These are phyloP conservation scores for Tachyglossus aculeatus DNA, from an alignment of 2,797 vertebrate genomes.

Conservation along the genomic window DNA sequence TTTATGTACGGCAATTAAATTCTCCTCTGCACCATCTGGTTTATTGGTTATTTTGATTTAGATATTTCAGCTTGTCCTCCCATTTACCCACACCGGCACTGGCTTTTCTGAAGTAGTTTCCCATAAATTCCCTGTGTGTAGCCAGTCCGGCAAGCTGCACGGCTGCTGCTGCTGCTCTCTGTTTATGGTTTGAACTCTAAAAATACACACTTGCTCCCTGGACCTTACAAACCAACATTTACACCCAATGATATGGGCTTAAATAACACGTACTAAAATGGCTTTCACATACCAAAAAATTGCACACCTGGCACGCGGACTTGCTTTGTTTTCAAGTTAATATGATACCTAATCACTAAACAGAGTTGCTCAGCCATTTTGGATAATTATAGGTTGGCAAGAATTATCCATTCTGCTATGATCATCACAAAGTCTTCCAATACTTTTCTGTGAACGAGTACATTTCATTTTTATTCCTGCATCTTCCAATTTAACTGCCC, in stretches of 20 bases:
- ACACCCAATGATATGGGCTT: neutral
- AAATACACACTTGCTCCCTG: neutral
- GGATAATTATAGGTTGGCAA: neutral
- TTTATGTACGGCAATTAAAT: constrained; percentile 71
- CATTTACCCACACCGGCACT: constrained; percentile 56
- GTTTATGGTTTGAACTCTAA: neutral
- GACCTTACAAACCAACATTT: neutral
- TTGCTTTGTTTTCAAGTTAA: neutral
- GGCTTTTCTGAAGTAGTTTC: constrained; percentile 55
- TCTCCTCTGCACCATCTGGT: constrained; percentile 61
- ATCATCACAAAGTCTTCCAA: neutral
- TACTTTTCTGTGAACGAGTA: neutral
- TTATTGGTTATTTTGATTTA: constrained; percentile 65
- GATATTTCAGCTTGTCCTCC: constrained; percentile 63
- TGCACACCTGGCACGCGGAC: neutral
- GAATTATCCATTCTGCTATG: neutral
- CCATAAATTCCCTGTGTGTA: constrained; percentile 40
- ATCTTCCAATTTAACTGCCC: neutral
- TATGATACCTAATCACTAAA: too few relatives aligned
- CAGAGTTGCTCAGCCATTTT: neutral
- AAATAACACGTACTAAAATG: neutral
- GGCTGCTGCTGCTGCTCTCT: neutral
- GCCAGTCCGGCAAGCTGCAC: constrained; percentile 38
- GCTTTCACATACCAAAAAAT: neutral
- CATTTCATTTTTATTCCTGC: neutral